Conservation (phyloP, 2,113 vertebrate species). For the Bambusicola thoracicus region DNA sequence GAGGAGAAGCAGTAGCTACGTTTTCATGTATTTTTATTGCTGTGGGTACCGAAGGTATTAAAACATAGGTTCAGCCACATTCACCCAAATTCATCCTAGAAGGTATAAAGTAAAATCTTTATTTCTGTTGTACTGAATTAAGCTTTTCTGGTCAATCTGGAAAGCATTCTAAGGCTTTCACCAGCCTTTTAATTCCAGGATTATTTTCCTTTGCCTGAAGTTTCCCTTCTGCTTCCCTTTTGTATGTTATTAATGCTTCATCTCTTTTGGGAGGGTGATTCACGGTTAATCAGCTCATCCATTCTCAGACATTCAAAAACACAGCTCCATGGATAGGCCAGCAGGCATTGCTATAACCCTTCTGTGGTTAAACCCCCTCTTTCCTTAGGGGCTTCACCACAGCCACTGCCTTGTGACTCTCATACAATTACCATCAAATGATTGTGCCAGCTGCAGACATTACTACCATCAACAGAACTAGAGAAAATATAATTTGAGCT, state of each 20-base stretch:
- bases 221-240: conserved; percentile 66
- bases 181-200: conserved; percentile 54
- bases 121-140: neutral
- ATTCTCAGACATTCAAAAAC: neutral
- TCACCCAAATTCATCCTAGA: neutral
- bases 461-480: conserved; percentile 59
- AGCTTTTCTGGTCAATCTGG: conserved; percentile 31
- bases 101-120: neutral
- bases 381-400: conserved; percentile 39
- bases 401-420: conserved; percentile 12
- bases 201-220: conserved; percentile 62
- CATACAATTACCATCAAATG: conserved; percentile 59
- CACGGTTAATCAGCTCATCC: conserved; percentile 35
- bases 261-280: conserved; percentile 47
- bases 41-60: neutral
- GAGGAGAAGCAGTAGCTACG: conserved; percentile 1
- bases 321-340: neutral
- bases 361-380: neutral
- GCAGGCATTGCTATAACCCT: neutral
- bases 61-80: neutral
- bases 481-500: conserved; percentile 57
- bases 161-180: conserved; percentile 46
- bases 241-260: conserved; percentile 55
- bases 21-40: neutral
- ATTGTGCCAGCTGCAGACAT: conserved; percentile 65